phyloP scores from a whole-genome alignment of 2,113 vertebrate species.

The Harpagus bidentatus region DNA sequence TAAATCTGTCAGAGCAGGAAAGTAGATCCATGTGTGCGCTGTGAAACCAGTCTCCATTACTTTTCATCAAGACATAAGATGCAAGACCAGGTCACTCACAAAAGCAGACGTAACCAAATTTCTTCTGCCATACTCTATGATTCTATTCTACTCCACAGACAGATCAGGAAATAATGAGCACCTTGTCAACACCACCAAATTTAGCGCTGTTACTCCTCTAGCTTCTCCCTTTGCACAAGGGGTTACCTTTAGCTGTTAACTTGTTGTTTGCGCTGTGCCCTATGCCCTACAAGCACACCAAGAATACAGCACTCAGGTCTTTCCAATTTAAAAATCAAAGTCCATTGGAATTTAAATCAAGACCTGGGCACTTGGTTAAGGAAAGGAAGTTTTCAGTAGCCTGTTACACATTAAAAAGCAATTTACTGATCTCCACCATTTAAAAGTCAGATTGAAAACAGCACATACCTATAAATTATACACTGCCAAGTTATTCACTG shows the following conservation, averaged over 20 bases:
- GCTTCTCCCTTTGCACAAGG: background rate
- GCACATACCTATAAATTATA: background rate
- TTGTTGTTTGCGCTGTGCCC: background rate
- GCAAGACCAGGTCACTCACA: background rate
- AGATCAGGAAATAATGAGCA: background rate
- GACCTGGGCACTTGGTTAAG: background rate
- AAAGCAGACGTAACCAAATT: background rate
- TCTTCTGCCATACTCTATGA: background rate
- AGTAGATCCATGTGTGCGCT: fast-evolving
- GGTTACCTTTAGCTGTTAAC: background rate
- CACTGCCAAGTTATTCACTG: background rate
- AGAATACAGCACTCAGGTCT: background rate
- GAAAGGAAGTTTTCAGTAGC: background rate
- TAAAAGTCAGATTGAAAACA: background rate
- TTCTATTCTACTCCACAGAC: background rate
- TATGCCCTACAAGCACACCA: background rate
- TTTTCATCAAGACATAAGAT: background rate
- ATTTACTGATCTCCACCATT: background rate
- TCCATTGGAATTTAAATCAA: background rate
- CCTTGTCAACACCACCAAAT: background rate
- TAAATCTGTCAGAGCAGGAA: background rate
- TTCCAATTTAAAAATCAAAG: background rate
- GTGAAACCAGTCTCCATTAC: background rate
- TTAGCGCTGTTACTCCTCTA: background rate
- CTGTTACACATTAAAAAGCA: background rate